Conservation (phyloP, 2,113 vertebrate genomes). For the Corvus cornix region DNA sequence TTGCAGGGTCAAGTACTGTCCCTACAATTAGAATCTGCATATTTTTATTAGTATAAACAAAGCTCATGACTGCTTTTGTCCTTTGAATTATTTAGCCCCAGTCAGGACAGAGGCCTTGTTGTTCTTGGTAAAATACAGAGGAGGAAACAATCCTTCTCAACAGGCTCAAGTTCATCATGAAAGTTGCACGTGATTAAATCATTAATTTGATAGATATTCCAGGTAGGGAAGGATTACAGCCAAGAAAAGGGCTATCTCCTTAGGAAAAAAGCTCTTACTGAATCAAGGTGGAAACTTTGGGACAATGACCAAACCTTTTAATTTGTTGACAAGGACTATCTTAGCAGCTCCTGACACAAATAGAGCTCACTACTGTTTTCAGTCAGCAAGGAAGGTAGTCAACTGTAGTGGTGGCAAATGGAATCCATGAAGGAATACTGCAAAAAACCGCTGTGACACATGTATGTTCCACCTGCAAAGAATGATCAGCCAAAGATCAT, state of each 20-base stretch:
- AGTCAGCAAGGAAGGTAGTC: neutral
- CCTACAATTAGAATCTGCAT: neutral
- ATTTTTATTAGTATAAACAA: neutral
- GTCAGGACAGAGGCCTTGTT: neutral
- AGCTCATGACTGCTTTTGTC: neutral
- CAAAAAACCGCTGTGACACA: neutral
- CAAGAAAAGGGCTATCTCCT: neutral
- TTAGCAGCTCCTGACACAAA: neutral
- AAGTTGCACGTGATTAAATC: neutral
- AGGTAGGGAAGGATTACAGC: neutral
- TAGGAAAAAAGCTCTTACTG: neutral
- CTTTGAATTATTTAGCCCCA: neutral
- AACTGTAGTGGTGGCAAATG: neutral
- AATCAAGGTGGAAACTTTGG: neutral
- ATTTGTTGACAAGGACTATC: neutral
- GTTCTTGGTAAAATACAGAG: neutral
- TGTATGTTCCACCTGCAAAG: accelerated
- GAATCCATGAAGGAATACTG: neutral
- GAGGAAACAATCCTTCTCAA: neutral
- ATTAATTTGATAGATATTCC: neutral
- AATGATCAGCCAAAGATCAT: neutral
- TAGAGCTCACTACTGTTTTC: neutral
- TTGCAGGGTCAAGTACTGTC: neutral
- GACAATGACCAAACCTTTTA: neutral
- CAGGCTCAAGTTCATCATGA: neutral